These are phyloP conservation scores for Squalus acanthias DNA, from an alignment of 2,797 vertebrate species.

Conservation along the genomic window DNA sequence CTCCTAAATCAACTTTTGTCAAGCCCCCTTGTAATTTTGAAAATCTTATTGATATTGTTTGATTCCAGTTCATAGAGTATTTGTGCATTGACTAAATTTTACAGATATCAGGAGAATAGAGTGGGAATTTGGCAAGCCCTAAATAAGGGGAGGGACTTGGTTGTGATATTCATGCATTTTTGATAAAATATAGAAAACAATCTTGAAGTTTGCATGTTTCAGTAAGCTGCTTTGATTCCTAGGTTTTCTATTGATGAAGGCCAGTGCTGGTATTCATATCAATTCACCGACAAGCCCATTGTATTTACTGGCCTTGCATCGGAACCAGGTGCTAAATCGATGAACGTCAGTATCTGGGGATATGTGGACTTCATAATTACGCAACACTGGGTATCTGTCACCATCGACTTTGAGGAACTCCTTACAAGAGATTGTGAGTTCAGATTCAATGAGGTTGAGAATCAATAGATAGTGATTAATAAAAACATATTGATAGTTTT, in stretches of 20 bases:
- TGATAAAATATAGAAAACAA: background rate
- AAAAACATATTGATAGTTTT: background rate
- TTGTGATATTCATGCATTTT: background rate
- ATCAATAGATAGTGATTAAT: background rate
- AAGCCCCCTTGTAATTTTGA: background rate
- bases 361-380: conserved; percentile 65
- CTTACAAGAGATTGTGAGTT: conserved; percentile 80
- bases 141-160: background rate
- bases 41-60: background rate
- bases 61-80: background rate
- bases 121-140: background rate
- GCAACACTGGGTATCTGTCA: conserved; percentile 83
- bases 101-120: background rate
- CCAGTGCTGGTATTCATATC: conserved; percentile 80
- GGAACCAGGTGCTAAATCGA: conserved; percentile 84
- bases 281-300: conserved; percentile 71
- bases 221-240: conserved; percentile 27
- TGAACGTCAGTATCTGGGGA: conserved; percentile 92
- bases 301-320: conserved; percentile 84
- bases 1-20: background rate
- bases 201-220: background rate
- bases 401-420: conserved; percentile 84
- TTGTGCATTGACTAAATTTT: background rate
- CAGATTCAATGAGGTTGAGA: conserved; percentile 20
- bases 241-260: conserved; percentile 95